Percentiles rank a stretch among this genome's conserved stretches.
Evolutionary conservation across 2,113 vertebrate species (phyloP).

Genomic region (Mastomys natalensis): DNA sequence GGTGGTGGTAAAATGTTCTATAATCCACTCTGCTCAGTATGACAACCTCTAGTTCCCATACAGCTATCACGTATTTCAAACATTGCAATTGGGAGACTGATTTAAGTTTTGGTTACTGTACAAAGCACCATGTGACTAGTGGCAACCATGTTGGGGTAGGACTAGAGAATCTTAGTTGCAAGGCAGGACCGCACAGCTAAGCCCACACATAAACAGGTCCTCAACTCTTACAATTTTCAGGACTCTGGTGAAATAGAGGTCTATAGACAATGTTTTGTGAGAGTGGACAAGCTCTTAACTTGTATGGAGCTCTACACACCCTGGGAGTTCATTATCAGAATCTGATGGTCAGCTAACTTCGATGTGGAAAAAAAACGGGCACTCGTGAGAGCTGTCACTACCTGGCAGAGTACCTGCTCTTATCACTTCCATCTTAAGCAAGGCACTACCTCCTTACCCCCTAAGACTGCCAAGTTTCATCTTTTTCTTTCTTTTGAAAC

Average conservation of each 20-base stretch:
- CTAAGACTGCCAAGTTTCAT: background rate
- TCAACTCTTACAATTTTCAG: background rate
- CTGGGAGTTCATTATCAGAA: background rate
- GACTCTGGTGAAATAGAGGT: background rate
- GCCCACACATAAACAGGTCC: background rate
- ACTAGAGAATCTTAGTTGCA: background rate
- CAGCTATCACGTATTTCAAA: background rate
- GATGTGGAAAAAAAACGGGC: background rate
- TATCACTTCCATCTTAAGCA: background rate
- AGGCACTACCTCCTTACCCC: background rate
- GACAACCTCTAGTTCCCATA: background rate
- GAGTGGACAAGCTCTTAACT: background rate
- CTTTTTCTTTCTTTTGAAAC: background rate
- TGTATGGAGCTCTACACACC: background rate
- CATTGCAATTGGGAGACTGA: background rate
- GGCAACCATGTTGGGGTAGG: background rate
- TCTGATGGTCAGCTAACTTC: background rate
- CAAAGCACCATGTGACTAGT: background rate
- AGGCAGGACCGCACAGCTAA: background rate
- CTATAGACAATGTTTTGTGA: background rate
- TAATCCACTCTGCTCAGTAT: background rate
- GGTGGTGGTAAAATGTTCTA: background rate
- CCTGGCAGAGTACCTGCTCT: background rate
- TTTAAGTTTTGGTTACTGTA: background rate
- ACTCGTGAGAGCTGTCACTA: background rate